Evolutionary conservation across 2,888 invertebrate species (phyloP), one percentile per base, ranked within the genome.

Genomic region (Hydraecia micacea): DNA sequence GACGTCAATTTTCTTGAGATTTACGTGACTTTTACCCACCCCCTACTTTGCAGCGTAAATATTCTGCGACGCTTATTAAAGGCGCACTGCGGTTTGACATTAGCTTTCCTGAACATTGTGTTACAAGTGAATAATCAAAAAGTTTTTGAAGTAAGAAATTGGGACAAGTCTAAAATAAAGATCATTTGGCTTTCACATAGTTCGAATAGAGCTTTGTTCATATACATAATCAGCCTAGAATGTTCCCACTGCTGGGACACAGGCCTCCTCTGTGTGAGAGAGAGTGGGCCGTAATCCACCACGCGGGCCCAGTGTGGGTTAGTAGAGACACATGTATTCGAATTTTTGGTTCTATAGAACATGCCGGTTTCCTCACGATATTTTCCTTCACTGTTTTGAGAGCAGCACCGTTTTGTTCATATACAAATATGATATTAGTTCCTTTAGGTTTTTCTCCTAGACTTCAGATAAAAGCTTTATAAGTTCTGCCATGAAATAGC

Each of bases 1-100:
- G 92, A 91, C 93, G 95, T 94, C 95, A 95, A 95, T 94, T 93
- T 94, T 92, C 90, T 91, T 90, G 88, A 91, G 90, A 87, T 92
- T 93, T 92, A 94, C 93, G 93, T 94, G 93, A 92, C 92, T 89
- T 75, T 83, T 73, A 83, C 82, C 86, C 84, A 67, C 25, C 84
- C 71, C 75, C 65, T 77, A 80, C 87, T 87, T 76, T 68, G 73
- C 68, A 80, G 84, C 87, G 86, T 91, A 90, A 92, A 91, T 89
- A 91, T 91, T 88, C 78, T 83, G 84, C 21, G 84, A 49, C 79
- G 90, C 89, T 89, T 89, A 89, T 91, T 89, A 92, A 91, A 91
- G 84, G 83, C 86, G 72, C 65, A 83, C 68, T 28, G 77, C 71
- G 74, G 75, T 81, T 74, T 82, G 65, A 74, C 55, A 63, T 73